phyloP scores from a whole-genome alignment of 2,888 invertebrate species.

The Liodrosophila aerea region DNA sequence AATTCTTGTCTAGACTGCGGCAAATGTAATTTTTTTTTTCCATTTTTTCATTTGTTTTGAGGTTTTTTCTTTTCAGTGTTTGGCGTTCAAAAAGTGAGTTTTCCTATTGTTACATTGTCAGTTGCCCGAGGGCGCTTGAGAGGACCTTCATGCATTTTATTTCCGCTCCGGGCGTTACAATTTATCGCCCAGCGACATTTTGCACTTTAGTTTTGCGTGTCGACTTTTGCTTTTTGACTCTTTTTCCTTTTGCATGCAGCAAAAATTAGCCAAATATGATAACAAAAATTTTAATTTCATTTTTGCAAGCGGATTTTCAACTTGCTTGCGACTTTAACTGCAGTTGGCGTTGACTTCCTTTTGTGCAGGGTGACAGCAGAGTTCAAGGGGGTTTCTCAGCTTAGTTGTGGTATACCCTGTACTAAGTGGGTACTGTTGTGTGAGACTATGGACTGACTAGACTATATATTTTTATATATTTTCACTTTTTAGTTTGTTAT shows the following conservation, averaged over 20 bases:
- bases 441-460: too few species aligned
- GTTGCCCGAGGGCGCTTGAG: conserved; percentile 32
- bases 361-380: conserved; percentile 2
- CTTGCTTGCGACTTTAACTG: conserved; percentile 45
- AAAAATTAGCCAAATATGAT: conserved; percentile 70
- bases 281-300: conserved; percentile 72
- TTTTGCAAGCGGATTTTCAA: conserved; percentile 62
- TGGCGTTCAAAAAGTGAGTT: conserved; percentile 11
- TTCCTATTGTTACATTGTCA: conserved; percentile 1
- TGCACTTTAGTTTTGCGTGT: conserved; percentile 70
- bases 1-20: conserved; percentile 74
- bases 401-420: conserved; percentile 11
- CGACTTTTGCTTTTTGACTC: conserved; percentile 22
- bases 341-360: conserved; percentile 28
- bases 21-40: conserved; percentile 63
- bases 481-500: too few species aligned
- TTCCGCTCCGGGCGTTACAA: conserved; percentile 61
- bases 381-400: too few species aligned
- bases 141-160: conserved; percentile 57
- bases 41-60: conserved; percentile 43
- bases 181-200: conserved; percentile 73
- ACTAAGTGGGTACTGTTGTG: too few species aligned
- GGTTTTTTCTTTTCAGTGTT: conserved; percentile 25
- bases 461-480: too few species aligned
- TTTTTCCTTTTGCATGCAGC: conserved; percentile 53